Base-by-base conservation (phyloP, 2,797 vertebrate species). In the Sarcoramphus papa region DNA sequence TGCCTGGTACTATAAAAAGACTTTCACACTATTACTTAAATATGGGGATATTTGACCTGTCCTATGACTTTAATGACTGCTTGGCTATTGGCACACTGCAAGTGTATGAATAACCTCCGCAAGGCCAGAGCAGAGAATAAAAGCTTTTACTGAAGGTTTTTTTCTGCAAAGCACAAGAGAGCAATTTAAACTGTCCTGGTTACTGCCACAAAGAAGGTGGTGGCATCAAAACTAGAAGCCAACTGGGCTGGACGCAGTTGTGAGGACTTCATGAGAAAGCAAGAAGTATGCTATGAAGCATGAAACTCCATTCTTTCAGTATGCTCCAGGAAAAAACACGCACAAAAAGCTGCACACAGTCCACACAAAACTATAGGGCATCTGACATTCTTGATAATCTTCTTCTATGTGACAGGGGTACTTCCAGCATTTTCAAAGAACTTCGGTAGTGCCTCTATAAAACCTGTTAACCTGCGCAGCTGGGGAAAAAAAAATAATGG, bases 231-330 rank as follows among this genome's bases (percentile, higher is more conserved):
- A 54, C 10, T 20, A 37, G 54, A 53, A 45, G 63, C 21, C 50
- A 65, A 0, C 14, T 37, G 31, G 11, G 14, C 19, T 48, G 21
- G 24, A 25, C 6, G 4, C 13, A 74, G 22, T 6, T 18, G 15
- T 6, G 25, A 62, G 31, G 11, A 64, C 31, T 59, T 51, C 10
- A 56, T 50, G 13, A 80, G 51, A 51, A 76, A 85, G 19, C 6
- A 65, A 18, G 24, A 40, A 47, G 7, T 13, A 24, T 5, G 4
- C 25, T 68, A 22, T 24, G 24, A 88, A 74, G 47, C 27, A 37
- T 6, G 16, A 69, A 88, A 43, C 2, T 59, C 12, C 8, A 6
- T 53, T 76, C 14, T n/a, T 85, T 28, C 41, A 45, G 12, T 37
- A 68, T 7, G 14, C 7, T 60, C 10, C 22, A 56, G 15, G 28